phyloP scores from a whole-genome alignment of 2,888 invertebrate genomes.

The Tribolium freemani region DNA sequence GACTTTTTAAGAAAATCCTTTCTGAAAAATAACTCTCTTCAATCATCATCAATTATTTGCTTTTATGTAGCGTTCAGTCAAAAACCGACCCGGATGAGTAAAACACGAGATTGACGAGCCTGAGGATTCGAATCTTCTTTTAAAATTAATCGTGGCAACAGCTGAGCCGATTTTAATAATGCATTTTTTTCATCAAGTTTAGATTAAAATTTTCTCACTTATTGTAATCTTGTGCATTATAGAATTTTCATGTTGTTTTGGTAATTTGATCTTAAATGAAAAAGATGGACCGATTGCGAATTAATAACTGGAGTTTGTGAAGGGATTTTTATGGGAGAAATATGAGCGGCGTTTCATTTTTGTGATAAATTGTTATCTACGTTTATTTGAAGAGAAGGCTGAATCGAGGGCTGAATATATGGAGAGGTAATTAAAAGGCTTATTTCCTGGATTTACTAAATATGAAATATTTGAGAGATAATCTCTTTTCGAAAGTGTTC shows the following conservation, averaged over 20 bases:
- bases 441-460: neutral
- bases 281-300: neutral
- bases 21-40: no score
- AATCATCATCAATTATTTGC: no score
- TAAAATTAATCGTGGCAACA: conserved; percentile 4
- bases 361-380: neutral
- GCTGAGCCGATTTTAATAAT: conserved; percentile 7
- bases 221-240: neutral
- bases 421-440: neutral
- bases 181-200: neutral
- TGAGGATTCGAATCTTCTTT: neutral
- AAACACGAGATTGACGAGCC: neutral
- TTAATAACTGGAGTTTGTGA: neutral
- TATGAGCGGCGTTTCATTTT: neutral
- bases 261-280: neutral
- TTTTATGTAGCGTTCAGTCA: neutral
- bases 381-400: neutral
- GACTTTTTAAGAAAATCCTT: no score
- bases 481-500: neutral
- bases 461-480: neutral
- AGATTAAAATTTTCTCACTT: neutral
- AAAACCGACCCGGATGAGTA: neutral
- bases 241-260: neutral
- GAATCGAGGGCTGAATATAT: neutral
- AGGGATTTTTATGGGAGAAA: neutral